A percentile compares a stretch with the other conserved stretches of the same genome.
These are phyloP conservation scores for Odontocolon sp. DNA, from an alignment of 2,888 invertebrate species.

Conservation along the genomic window DNA sequence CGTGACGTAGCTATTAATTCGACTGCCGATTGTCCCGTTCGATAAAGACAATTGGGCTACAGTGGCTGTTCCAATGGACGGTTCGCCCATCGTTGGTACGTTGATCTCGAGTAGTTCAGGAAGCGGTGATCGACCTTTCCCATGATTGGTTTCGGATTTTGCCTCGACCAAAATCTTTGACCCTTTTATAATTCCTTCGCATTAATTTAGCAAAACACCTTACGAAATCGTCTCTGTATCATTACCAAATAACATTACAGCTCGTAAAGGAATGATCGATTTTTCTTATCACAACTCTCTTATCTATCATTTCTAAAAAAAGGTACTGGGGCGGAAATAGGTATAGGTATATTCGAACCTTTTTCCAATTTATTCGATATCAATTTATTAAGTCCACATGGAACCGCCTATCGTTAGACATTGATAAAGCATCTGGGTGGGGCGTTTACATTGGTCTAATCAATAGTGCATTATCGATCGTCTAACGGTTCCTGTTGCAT, in stretches of 20 bases:
- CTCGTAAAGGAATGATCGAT: no score
- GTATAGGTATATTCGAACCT: not conserved
- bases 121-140: constrained; percentile 18
- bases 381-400: not conserved
- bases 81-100: not conserved
- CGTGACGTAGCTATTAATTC: constrained; percentile 26
- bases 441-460: not conserved
- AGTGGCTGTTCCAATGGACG: no score
- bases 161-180: constrained; percentile 9
- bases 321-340: no score
- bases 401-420: constrained; percentile 12
- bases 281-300: no score
- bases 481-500: constrained; percentile 4
- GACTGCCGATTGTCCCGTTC: not conserved
- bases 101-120: not conserved
- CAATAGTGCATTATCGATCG: constrained; percentile 11
- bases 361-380: not conserved
- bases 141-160: not conserved
- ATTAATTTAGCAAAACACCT: no score
- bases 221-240: no score
- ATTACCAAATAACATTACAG: no score
- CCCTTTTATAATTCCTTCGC: no score
- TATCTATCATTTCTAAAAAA: no score
- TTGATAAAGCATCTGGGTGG: constrained; percentile 1
- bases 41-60: not conserved